A percentile compares a stretch with the other conserved stretches of the same genome.
phyloP scores from a whole-genome alignment of 2,888 invertebrate genomes.

The Capitulum mitella region DNA sequence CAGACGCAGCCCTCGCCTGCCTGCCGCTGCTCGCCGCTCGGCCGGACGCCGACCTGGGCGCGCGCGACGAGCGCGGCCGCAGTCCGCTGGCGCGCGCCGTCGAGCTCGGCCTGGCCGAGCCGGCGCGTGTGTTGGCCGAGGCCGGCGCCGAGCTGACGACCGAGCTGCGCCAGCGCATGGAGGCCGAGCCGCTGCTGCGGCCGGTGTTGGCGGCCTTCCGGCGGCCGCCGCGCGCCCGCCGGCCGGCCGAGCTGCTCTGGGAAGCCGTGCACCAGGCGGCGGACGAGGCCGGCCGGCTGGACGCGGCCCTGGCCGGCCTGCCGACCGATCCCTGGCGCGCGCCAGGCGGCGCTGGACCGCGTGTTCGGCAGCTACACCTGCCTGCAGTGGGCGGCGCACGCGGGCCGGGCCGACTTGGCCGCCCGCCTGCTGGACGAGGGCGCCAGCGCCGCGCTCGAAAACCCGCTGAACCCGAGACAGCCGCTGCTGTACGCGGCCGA shows the following conservation, averaged over 20 bases:
- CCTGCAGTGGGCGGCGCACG: slow-evolving; percentile 4
- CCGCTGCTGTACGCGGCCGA: slow-evolving; percentile 1
- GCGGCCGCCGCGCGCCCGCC: not conserved
- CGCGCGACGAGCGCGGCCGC: not conserved
- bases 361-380: not conserved
- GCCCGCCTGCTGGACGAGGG: not conserved
- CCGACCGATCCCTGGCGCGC: not conserved
- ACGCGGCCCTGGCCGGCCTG: not conserved
- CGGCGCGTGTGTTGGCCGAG: not conserved
- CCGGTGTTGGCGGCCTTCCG: not conserved
- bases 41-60: not conserved
- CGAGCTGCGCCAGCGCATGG: not conserved
- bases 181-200: not conserved
- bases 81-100: not conserved
- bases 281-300: not conserved
- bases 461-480: not conserved
- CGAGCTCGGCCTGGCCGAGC: not conserved
- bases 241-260: not conserved
- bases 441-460: not conserved
- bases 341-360: not conserved
- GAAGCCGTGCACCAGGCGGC: not conserved
- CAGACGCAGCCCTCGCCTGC: not conserved
- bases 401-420: not conserved
- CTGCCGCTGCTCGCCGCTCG: not conserved
- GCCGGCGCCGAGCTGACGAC: not conserved